These are phyloP conservation scores for Mus minutoides DNA, from an alignment of 2,797 vertebrate genomes.

Conservation along the genomic window DNA sequence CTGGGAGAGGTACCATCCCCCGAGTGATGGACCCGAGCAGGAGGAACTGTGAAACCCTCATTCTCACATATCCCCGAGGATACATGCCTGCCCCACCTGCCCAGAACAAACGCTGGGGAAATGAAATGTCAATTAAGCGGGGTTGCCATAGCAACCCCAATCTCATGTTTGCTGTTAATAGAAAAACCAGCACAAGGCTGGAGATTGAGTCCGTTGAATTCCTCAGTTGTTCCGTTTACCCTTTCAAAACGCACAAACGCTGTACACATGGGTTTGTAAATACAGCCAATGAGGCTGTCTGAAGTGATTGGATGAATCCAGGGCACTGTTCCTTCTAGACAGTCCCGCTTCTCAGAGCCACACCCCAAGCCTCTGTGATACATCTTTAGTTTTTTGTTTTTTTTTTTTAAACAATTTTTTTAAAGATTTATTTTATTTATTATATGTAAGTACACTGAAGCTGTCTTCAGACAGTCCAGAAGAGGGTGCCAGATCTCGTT, in stretches of 20 bases:
- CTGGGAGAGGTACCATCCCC: not conserved
- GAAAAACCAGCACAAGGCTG: not conserved
- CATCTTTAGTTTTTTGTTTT: not conserved
- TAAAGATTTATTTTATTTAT: no score
- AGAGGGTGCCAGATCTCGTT: no score
- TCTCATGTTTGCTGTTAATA: slow-evolving; percentile 19
- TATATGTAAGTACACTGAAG: no score
- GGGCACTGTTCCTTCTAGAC: not conserved
- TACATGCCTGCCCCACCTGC: slow-evolving; percentile 21
- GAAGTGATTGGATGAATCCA: not conserved
- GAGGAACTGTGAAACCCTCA: not conserved
- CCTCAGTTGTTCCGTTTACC: not conserved
- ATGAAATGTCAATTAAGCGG: slow-evolving; percentile 69
- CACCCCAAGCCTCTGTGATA: no score
- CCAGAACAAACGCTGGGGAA: slow-evolving; percentile 66
- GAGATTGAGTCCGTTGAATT: slow-evolving; percentile 21
- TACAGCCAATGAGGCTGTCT: not conserved
- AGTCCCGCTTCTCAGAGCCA: not conserved
- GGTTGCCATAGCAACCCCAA: slow-evolving; percentile 64
- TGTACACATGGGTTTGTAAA: not conserved
- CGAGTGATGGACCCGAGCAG: not conserved
- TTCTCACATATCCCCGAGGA: not conserved
- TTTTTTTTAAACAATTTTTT: no score
- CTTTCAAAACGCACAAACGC: not conserved
- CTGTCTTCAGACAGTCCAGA: no score